phyloP scores from a whole-genome alignment of 1,140 invertebrate species.

The Brachionus paranguensis region DNA sequence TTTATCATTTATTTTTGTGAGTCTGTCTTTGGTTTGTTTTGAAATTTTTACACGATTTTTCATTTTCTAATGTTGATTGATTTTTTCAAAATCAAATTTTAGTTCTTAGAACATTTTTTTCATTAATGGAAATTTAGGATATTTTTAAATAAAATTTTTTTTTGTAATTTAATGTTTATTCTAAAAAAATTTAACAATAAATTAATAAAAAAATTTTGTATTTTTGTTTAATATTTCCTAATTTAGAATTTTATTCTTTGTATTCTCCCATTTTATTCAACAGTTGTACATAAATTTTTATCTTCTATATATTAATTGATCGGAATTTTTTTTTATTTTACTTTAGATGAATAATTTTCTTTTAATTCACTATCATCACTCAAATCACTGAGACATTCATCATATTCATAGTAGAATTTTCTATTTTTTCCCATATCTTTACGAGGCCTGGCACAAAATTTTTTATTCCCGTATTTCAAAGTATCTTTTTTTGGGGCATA shows the following conservation, averaged over 20 bases:
- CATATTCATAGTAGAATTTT: background rate
- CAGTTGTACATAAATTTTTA: background rate
- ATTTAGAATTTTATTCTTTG: background rate
- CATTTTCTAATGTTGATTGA: background rate
- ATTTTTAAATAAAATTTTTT: background rate
- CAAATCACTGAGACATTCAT: background rate
- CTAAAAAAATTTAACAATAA: background rate
- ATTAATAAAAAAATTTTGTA: background rate
- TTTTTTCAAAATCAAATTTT: too few relatives aligned
- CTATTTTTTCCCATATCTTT: background rate
- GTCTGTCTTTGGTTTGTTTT: background rate
- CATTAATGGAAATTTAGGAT: background rate
- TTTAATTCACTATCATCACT: background rate
- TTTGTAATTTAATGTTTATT: background rate
- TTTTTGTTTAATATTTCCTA: background rate
- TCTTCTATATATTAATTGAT: background rate
- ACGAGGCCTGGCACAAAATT: background rate
- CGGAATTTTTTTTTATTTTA: background rate
- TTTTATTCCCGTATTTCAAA: background rate
- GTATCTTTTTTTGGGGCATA: conserved; percentile 10
- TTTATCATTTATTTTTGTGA: background rate
- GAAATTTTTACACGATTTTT: background rate
- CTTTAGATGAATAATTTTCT: background rate
- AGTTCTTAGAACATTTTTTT: too few relatives aligned
- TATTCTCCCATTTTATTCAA: background rate